Percentiles rank a stretch among this genome's conserved stretches.
Conservation (phyloP, 2,888 invertebrate species). For the Acleris literana region DNA sequence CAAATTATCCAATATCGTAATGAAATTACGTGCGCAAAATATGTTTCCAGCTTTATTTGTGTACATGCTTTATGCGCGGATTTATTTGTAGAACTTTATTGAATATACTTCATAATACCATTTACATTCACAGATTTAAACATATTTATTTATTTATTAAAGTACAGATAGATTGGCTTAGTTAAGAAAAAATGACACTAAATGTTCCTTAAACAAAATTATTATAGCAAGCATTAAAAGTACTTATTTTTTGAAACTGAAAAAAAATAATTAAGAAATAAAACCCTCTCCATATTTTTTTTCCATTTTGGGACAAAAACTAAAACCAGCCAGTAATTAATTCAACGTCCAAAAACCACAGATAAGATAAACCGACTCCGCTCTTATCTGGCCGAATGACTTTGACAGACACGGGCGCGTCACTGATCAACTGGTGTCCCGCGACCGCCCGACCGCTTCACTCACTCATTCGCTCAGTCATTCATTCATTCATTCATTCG, state of each 20-base stretch:
- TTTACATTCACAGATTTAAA: no score
- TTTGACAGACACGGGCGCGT: constrained; percentile 77
- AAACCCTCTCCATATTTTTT: constrained; percentile 10
- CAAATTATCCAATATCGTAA: constrained; percentile 9
- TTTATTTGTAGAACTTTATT: not conserved
- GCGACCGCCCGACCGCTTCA: constrained; percentile 47
- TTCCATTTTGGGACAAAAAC: constrained; percentile 38
- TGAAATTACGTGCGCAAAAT: constrained; percentile 1
- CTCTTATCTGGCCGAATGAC: constrained; percentile 54
- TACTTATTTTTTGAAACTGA: no score
- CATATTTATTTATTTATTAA: no score
- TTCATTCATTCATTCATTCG: constrained; percentile 58
- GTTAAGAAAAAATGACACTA: no score
- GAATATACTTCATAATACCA: not conserved
- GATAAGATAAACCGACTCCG: constrained; percentile 52
- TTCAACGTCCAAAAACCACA: constrained; percentile 35
- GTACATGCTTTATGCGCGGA: not conserved
- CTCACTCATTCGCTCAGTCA: constrained; percentile 57
- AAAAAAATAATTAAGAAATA: constrained; percentile 1
- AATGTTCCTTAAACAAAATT: no score
- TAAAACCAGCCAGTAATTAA: constrained; percentile 35
- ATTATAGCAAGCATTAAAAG: no score
- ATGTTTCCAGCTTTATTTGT: not conserved
- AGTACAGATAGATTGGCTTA: no score
- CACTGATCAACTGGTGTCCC: constrained; percentile 82